Evolutionary conservation across 2,113 vertebrate genomes (phyloP).

Genomic region (Gymnorhina tibicen): DNA sequence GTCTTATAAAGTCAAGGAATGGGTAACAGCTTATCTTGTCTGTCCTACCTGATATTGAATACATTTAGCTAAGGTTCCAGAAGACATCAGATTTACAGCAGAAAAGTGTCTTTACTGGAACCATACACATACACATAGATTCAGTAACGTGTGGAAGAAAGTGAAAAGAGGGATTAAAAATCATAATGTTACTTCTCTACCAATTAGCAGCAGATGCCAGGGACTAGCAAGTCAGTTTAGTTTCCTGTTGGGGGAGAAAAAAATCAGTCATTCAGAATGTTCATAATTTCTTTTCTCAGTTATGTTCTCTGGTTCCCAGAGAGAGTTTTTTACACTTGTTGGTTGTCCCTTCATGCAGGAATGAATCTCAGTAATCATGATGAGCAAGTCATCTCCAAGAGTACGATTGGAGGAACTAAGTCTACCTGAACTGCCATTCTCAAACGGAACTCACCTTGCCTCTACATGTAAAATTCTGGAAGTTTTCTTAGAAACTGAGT

Average conservation of each 20-base stretch:
- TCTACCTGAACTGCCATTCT: background rate
- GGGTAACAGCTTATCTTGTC: background rate
- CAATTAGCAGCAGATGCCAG: background rate
- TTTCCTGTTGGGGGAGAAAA: background rate
- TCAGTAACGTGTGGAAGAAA: background rate
- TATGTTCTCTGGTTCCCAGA: background rate
- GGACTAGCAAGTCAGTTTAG: background rate
- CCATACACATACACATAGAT: background rate
- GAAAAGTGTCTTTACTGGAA: background rate
- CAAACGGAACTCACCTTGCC: background rate
- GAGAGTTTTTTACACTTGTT: background rate
- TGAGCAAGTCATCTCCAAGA: background rate
- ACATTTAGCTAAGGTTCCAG: background rate
- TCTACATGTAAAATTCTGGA: background rate
- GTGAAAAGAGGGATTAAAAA: background rate
- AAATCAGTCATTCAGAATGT: background rate
- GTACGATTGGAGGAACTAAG: background rate
- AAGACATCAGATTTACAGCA: background rate
- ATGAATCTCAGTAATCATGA: background rate
- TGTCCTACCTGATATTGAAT: background rate
- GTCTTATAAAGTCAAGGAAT: background rate
- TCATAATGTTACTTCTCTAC: background rate
- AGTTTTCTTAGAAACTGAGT: background rate
- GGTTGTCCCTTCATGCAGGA: background rate
- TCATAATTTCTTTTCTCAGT: background rate